A percentile compares a stretch with the other conserved stretches of the same genome.
Evolutionary conservation across 64 coral and sea anemone genomes (phyloP).

Genomic region (Porites lutea): DNA sequence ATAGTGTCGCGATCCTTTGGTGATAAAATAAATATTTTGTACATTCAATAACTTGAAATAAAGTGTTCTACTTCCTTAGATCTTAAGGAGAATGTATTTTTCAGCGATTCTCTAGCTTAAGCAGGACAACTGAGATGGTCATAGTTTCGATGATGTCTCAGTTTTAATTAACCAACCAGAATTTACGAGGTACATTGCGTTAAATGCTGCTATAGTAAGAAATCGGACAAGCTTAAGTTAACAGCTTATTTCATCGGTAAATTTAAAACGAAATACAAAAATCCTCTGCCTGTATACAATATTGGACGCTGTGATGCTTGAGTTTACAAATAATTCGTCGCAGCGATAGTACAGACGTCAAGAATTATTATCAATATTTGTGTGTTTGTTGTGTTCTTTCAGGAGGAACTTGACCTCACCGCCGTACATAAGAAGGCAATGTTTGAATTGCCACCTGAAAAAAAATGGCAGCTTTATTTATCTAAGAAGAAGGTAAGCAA

Average conservation of each 20-base stretch:
- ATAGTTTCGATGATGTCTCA: not conserved
- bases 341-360: not conserved
- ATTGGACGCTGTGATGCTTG: not conserved
- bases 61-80: not conserved
- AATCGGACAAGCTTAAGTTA: too few species aligned
- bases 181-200: not conserved
- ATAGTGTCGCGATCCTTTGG: not conserved
- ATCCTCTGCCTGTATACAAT: too few species aligned
- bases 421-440: conserved; percentile 93
- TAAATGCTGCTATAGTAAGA: not conserved
- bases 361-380: conserved; percentile 35
- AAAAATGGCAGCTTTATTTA: conserved; percentile 99
- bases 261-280: too few species aligned
- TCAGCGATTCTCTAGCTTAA: too few species aligned
- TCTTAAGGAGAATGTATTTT: not conserved
- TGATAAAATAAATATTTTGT: not conserved
- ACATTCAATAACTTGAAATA: not conserved
- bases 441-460: conserved; percentile 98
- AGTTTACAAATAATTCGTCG: not conserved
- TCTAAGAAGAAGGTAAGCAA: conserved; percentile 95
- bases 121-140: not conserved
- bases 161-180: not conserved
- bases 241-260: too few species aligned
- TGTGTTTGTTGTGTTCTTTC: conserved; percentile 44
- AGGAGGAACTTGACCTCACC: conserved; percentile 99